Conservation (phyloP, 2,797 vertebrate genomes). For the Sebastes paucispinis region DNA sequence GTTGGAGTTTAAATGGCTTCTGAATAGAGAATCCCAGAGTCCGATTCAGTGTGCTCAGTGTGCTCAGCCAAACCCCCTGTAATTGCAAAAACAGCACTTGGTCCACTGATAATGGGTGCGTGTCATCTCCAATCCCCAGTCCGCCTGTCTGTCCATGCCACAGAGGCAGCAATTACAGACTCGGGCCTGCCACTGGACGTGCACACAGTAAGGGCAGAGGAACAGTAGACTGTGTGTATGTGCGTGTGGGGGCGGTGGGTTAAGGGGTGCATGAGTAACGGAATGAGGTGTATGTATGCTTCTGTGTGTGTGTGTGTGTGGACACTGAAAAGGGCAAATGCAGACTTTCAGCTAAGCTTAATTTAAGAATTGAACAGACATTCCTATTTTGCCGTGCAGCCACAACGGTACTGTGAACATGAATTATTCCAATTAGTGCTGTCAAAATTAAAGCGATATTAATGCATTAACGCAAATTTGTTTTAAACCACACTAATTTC, state of each 20-base stretch:
- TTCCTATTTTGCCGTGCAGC: not conserved
- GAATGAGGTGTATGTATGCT: conserved; percentile 42
- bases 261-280: conserved; percentile 47
- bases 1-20: conserved; percentile 76
- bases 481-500: too few relatives aligned
- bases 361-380: not conserved
- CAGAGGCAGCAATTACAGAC: conserved; percentile 81
- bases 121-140: conserved; percentile 84
- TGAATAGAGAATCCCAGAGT: conserved; percentile 75
- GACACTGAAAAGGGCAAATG: conserved; percentile 27
- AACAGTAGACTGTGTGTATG: conserved; percentile 52
- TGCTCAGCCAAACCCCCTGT: conserved; percentile 81
- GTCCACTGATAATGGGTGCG: conserved; percentile 82
- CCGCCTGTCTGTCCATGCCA: conserved; percentile 77
- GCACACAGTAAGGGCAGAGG: conserved; percentile 64
- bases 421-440: not conserved
- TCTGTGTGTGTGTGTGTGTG: not conserved
- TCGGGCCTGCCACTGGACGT: conserved; percentile 64
- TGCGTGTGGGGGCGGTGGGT: conserved; percentile 31
- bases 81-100: conserved; percentile 86
- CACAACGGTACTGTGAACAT: not conserved
- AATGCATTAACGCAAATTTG: too few relatives aligned
- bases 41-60: conserved; percentile 78
- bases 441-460: too few relatives aligned
- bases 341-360: not conserved